These are phyloP conservation scores for Rhea americana DNA, from an alignment of 2,113 vertebrate species.

Conservation along the genomic window DNA sequence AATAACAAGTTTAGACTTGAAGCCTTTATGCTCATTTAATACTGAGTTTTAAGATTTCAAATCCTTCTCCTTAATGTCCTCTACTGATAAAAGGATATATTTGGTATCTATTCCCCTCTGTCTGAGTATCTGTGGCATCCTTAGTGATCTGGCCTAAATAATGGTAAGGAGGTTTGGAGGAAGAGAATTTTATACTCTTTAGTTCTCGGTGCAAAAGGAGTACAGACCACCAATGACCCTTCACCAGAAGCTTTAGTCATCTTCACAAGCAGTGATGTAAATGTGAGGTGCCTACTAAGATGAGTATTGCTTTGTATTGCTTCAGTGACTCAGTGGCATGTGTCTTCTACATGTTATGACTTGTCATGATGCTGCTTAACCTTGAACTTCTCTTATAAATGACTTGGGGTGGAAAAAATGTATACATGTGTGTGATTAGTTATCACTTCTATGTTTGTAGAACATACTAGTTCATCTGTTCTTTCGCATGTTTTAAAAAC, in stretches of 20 bases:
- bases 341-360: background rate
- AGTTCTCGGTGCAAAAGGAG: background rate
- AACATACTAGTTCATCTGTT: background rate
- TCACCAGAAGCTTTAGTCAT: background rate
- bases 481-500: background rate
- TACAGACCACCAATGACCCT: background rate
- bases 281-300: background rate
- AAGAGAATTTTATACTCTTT: background rate
- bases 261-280: background rate
- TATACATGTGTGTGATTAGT: background rate
- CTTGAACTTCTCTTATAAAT: background rate
- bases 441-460: background rate
- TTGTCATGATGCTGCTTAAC: background rate
- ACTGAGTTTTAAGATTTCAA: background rate
- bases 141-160: background rate
- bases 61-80: background rate
- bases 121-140: background rate
- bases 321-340: background rate
- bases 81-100: background rate
- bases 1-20: background rate
- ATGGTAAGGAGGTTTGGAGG: background rate
- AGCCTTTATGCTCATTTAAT: background rate
- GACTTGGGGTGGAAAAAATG: background rate
- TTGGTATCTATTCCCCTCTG: background rate
- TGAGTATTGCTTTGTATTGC: background rate